Percentiles rank a stretch among this genome's conserved stretches.
Evolutionary conservation across 2,888 invertebrate species (phyloP).

Genomic region (Scotopteryx bipunctaria): DNA sequence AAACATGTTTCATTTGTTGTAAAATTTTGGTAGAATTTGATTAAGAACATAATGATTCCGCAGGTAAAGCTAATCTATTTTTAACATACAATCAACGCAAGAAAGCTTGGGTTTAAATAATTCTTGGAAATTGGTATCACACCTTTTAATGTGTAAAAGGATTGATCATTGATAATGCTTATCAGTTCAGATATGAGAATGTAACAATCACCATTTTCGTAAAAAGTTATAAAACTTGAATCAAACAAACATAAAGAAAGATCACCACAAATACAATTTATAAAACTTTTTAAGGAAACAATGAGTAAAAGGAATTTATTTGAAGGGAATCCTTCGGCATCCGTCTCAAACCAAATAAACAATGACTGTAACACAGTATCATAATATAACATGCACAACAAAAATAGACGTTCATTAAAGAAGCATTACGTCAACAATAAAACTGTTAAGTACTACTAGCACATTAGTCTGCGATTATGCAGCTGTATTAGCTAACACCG

Average conservation of each 20-base stretch:
- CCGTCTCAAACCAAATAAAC: slow-evolving; percentile 20
- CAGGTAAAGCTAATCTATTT: neutral
- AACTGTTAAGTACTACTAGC: slow-evolving; percentile 40
- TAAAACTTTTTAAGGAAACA: too few relatives aligned
- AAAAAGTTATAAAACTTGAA: too few relatives aligned
- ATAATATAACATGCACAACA: slow-evolving; percentile 19
- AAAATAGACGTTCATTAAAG: slow-evolving; percentile 41
- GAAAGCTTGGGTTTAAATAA: too few relatives aligned
- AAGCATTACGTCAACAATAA: slow-evolving; percentile 41
- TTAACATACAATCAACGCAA: too few relatives aligned
- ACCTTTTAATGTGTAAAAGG: too few relatives aligned
- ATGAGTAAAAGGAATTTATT: too few relatives aligned
- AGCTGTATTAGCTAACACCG: slow-evolving; percentile 40
- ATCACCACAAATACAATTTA: too few relatives aligned
- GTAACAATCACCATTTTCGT: neutral
- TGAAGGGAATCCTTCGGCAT: slow-evolving; percentile 1
- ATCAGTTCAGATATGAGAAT: slow-evolving; percentile 22
- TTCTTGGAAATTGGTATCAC: too few relatives aligned
- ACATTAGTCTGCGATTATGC: slow-evolving; percentile 29
- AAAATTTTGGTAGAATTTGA: slow-evolving; percentile 5
- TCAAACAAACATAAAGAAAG: too few relatives aligned
- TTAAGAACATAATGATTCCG: too few relatives aligned
- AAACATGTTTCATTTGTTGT: slow-evolving; percentile 2
- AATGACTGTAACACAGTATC: slow-evolving; percentile 6
- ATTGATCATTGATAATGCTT: slow-evolving; percentile 33